Percentiles rank a stretch among this genome's conserved stretches.
These are phyloP conservation scores for Typhlomys cinereus DNA, from an alignment of 2,113 vertebrate species.

Conservation along the genomic window DNA sequence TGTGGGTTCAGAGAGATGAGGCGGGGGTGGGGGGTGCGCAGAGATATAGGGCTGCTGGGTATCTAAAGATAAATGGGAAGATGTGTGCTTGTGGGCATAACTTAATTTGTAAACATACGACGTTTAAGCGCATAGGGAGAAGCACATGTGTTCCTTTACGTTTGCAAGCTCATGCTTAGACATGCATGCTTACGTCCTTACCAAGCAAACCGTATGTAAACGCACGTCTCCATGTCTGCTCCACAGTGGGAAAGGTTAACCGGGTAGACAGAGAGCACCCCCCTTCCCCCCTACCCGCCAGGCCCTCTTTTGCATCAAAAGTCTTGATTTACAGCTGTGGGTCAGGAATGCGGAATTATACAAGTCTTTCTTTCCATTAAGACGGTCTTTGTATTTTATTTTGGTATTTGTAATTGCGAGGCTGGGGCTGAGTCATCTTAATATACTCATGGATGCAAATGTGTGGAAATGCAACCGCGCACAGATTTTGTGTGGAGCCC, in stretches of 20 bases:
- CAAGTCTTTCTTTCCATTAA: slow-evolving; percentile 17
- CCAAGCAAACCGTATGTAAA: slow-evolving; percentile 60
- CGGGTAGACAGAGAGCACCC: background rate
- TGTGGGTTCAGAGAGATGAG: slow-evolving; percentile 73
- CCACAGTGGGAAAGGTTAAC: slow-evolving; percentile 75
- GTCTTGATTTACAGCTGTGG: slow-evolving; percentile 15
- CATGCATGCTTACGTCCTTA: slow-evolving; percentile 67
- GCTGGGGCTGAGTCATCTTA: slow-evolving; percentile 75
- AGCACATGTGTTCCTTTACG: slow-evolving; percentile 49
- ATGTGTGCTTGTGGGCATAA: slow-evolving; percentile 54
- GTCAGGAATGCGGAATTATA: slow-evolving; percentile 8
- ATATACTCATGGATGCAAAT: slow-evolving; percentile 81
- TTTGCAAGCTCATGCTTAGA: slow-evolving; percentile 37
- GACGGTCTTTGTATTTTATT: slow-evolving; percentile 62
- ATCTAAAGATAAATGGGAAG: slow-evolving; percentile 69
- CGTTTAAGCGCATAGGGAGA: slow-evolving; percentile 31
- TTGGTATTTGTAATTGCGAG: slow-evolving; percentile 74
- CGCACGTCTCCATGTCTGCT: slow-evolving; percentile 60
- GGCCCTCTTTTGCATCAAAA: background rate
- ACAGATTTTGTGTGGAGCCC: slow-evolving; percentile 72
- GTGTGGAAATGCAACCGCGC: slow-evolving; percentile 75
- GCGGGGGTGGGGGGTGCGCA: background rate
- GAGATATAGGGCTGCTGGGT: slow-evolving; percentile 70
- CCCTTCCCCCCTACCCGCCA: fast-evolving
- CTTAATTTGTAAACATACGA: slow-evolving; percentile 50